Evolutionary conservation across 2,113 vertebrate genomes (phyloP).

Genomic region (Xiphias gladius): DNA sequence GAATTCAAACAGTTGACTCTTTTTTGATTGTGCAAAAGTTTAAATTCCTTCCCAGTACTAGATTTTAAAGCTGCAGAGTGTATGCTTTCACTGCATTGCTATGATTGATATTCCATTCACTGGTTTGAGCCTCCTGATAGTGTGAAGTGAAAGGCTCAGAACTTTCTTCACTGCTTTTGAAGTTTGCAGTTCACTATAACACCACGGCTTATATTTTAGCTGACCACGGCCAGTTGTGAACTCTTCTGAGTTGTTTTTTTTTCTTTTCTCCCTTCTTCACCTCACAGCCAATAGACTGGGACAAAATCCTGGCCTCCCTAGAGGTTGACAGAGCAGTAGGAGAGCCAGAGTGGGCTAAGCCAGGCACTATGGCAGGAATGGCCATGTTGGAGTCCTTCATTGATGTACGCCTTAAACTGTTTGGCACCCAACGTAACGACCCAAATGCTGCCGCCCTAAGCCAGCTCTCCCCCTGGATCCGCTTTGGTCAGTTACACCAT

Average conservation of each 20-base stretch:
- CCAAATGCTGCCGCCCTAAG: constrained; percentile 88
- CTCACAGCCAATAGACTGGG: constrained; percentile 87
- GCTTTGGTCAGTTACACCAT: constrained; percentile 85
- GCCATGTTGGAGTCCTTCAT: constrained; percentile 89
- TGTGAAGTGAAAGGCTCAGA: constrained; percentile 13
- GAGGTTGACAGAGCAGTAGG: constrained; percentile 84
- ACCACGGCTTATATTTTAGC: neutral
- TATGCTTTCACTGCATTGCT: neutral
- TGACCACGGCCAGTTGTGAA: constrained; percentile 19
- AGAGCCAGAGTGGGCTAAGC: constrained; percentile 88
- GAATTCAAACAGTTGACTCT: constrained; percentile 13
- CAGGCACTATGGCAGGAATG: constrained; percentile 84
- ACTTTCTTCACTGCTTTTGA: constrained; percentile 26
- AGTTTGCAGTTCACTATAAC: constrained; percentile 13
- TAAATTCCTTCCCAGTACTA: constrained; percentile 1
- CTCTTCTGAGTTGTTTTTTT: neutral
- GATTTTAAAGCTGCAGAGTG: constrained; percentile 31
- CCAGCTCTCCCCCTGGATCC: constrained; percentile 92
- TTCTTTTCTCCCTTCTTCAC: constrained; percentile 4
- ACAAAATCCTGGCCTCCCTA: constrained; percentile 83
- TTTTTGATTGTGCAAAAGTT: constrained; percentile 14
- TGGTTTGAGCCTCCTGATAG: constrained; percentile 1
- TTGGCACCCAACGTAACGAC: constrained; percentile 85
- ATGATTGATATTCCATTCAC: constrained; percentile 40
- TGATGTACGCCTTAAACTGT: constrained; percentile 81